phyloP scores from a whole-genome alignment of 2,113 vertebrate genomes.

The Craseonycteris thonglongyai region DNA sequence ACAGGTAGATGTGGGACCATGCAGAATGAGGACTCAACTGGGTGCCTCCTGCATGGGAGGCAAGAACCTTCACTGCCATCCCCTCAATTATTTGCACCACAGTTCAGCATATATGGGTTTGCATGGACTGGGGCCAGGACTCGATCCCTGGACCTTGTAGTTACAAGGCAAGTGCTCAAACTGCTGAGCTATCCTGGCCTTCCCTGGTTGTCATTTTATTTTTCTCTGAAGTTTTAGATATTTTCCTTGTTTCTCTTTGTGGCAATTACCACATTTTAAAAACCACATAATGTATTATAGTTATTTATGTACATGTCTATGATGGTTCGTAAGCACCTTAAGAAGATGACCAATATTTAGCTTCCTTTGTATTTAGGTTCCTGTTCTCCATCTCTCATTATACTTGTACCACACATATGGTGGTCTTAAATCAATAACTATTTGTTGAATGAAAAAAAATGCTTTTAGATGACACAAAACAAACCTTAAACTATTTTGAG shows the following conservation, averaged over 20 bases:
- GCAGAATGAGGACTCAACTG: too few relatives aligned
- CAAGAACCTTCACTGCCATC: too few relatives aligned
- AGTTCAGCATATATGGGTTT: too few relatives aligned
- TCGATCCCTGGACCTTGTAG: too few relatives aligned
- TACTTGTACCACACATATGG: background rate
- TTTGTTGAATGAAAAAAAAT: background rate
- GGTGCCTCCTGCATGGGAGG: too few relatives aligned
- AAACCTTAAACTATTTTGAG: background rate
- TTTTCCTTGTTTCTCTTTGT: background rate
- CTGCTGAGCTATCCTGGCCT: too few relatives aligned
- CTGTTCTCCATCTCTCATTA: background rate
- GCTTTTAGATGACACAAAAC: background rate
- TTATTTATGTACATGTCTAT: background rate
- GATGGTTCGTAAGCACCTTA: background rate
- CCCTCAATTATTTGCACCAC: too few relatives aligned
- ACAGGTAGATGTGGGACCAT: too few relatives aligned
- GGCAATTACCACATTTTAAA: background rate
- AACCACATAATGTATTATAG: background rate
- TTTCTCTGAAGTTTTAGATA: background rate
- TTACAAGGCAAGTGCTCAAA: too few relatives aligned
- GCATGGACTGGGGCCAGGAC: too few relatives aligned
- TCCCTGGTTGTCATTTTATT: background rate
- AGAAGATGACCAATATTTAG: background rate
- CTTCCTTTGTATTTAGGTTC: background rate
- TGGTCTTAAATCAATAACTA: background rate